Conservation (phyloP, 2,888 invertebrate species). For the Andrena camellia region DNA sequence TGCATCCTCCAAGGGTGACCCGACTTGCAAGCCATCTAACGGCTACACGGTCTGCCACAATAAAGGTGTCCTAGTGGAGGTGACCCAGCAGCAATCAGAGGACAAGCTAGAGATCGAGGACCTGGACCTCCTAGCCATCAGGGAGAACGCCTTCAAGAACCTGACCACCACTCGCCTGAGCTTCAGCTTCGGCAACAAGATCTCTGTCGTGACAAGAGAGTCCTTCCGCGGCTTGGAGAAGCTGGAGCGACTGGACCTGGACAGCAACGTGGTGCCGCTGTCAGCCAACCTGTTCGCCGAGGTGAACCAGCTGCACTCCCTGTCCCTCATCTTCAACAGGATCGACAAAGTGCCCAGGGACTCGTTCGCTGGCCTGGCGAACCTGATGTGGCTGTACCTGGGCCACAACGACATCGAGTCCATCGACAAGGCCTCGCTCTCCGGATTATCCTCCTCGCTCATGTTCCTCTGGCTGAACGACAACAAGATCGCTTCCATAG, state of each 20-base stretch:
- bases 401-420: conserved; percentile 81
- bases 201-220: conserved; percentile 53
- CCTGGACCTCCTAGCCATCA: conserved; percentile 63
- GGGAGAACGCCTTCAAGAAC: conserved; percentile 65
- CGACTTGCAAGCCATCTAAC: conserved; percentile 33
- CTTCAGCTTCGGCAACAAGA: conserved; percentile 60
- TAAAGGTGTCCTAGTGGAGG: conserved; percentile 58
- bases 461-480: conserved; percentile 82
- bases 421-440: conserved; percentile 74
- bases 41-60: conserved; percentile 61
- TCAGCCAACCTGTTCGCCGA: conserved; percentile 82
- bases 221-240: conserved; percentile 64
- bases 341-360: conserved; percentile 82
- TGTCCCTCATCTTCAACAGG: conserved; percentile 82
- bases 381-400: conserved; percentile 83
- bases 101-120: conserved; percentile 51
- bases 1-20: conserved; percentile 6
- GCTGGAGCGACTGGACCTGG: conserved; percentile 57
- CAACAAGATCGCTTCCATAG: conserved; percentile 82
- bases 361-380: conserved; percentile 82
- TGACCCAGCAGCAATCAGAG: conserved; percentile 43
- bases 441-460: conserved; percentile 46
- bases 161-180: conserved; percentile 45
- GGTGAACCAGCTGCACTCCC: conserved; percentile 80
- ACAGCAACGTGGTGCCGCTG: conserved; percentile 69